Base-by-base conservation (phyloP, 1,140 invertebrate species). In the Ectropis grisescens region DNA sequence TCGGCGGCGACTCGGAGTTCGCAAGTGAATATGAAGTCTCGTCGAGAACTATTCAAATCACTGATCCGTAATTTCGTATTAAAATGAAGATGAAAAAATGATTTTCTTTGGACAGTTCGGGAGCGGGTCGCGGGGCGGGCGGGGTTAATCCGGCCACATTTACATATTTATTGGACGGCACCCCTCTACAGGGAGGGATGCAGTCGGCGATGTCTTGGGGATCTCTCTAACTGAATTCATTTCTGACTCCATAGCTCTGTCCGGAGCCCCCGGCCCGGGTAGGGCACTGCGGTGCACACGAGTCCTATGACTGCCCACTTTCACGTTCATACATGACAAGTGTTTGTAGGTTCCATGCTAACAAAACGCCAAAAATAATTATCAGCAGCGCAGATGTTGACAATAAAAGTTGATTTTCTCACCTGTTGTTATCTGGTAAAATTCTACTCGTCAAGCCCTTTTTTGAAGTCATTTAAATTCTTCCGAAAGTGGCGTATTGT, bases 121-220 rank as follows among this genome's bases (percentile, higher is more conserved):
- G 27, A 23, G 32, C 37, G 42, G 45, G 52, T 56, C 52, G 49
- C 43, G 46, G 41, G 34, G 35, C 29, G 30, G 30, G 40, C 42
- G 33, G 51, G 42, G 48, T 64, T 58, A 65, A 60, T 58, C 54
- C 43, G 32, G 33, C 25, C 38, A 37, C 49, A 65, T 65, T 65
- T 61, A 61, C 61, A 65, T 65, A 61, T 65, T 65, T 61, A 65
- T 65, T 65, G 50, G 55, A 33, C 33, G 38, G n/a, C n/a, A n/a
- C n/a, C n/a, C n/a, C n/a, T n/a, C 26, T 34, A n/a, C 37, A 16
- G 27, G 42, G 44, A 51, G 51, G 54, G 54, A 64, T 54, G 55
- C 37, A 39, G 32, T 47, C n/a, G n/a, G n/a, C n/a, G n/a, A n/a
- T n/a, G n/a, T n/a, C n/a, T n/a, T n/a, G n/a, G n/a, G n/a, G n/a